A percentile compares a stretch with the other conserved stretches of the same genome.
phyloP scores from a whole-genome alignment of 2,113 vertebrate species.

The Hippocampus zosterae region DNA sequence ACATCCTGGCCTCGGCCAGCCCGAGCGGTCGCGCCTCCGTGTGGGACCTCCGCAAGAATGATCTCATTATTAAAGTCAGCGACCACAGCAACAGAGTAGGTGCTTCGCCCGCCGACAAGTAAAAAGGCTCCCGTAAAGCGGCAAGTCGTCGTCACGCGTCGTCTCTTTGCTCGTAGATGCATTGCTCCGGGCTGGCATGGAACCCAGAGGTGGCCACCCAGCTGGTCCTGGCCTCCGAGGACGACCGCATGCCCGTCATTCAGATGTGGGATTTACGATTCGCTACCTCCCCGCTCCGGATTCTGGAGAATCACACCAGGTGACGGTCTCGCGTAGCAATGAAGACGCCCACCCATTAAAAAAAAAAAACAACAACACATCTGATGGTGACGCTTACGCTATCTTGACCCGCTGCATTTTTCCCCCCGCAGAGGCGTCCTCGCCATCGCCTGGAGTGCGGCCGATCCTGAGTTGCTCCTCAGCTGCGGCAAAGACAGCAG shows the following conservation, averaged over 20 bases:
- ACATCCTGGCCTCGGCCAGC: constrained; percentile 82
- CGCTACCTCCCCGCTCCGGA: constrained; percentile 89
- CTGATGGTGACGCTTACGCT: background rate
- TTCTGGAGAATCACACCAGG: constrained; percentile 92
- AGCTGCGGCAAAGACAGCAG: constrained; percentile 94
- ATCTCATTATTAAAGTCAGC: constrained; percentile 97
- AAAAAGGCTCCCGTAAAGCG: background rate
- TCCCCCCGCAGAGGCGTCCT: constrained; percentile 78
- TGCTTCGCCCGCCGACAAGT: background rate
- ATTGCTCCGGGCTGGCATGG: constrained; percentile 93
- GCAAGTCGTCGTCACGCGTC: too few species aligned
- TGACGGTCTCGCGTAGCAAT: constrained; percentile 32
- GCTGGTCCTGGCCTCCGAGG: constrained; percentile 90
- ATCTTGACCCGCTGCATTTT: background rate
- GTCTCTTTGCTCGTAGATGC: constrained; percentile 76
- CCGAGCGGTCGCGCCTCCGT: constrained; percentile 88
- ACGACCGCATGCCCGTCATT: constrained; percentile 90
- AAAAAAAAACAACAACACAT: too few species aligned
- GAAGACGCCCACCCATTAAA: too few species aligned
- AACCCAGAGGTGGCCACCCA: constrained; percentile 96
- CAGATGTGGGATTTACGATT: constrained; percentile 98
- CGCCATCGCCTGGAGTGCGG: constrained; percentile 90
- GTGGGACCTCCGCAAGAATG: constrained; percentile 96
- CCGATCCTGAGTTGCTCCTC: constrained; percentile 88
- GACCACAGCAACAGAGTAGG: constrained; percentile 93